These are phyloP conservation scores for Erpobdella octoculata DNA, from an alignment of 2,888 invertebrate species.

Conservation along the genomic window DNA sequence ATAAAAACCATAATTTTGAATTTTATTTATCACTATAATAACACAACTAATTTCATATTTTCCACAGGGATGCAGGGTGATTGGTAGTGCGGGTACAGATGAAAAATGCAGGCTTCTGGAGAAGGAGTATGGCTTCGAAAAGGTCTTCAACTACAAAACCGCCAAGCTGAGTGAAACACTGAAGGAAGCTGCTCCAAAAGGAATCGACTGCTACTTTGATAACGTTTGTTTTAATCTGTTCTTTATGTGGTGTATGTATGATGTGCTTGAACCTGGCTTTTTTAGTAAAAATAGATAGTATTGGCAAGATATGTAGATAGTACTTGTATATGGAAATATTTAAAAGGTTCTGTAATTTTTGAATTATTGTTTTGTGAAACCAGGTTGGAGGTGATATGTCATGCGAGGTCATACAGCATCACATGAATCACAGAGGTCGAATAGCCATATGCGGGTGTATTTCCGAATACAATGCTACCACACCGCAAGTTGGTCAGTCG, in stretches of 20 bases:
- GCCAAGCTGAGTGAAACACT: conserved; percentile 57
- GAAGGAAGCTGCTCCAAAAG: conserved; percentile 62
- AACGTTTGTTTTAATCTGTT: too few relatives aligned
- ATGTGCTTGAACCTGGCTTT: too few relatives aligned
- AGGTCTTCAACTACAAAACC: conserved; percentile 67
- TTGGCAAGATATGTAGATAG: too few relatives aligned
- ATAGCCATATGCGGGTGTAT: conserved; percentile 62
- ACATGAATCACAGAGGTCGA: conserved; percentile 61
- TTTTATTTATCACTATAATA: neutral
- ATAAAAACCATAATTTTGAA: neutral
- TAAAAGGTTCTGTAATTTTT: too few relatives aligned
- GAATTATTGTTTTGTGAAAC: neutral
- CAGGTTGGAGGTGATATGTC: conserved; percentile 66
- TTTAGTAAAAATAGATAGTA: too few relatives aligned
- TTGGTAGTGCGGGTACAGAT: conserved; percentile 66
- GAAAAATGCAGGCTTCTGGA: conserved; percentile 65
- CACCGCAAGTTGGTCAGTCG: conserved; percentile 21
- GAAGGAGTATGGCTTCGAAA: conserved; percentile 62
- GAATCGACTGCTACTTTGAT: conserved; percentile 70
- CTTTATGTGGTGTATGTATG: too few relatives aligned
- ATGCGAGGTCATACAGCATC: conserved; percentile 56
- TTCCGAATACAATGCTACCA: conserved; percentile 59
- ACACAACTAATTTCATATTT: too few relatives aligned
- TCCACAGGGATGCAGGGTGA: conserved; percentile 58
- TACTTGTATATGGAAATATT: too few relatives aligned